Base-by-base conservation (phyloP, 2,888 invertebrate genomes). In the Tipula lateralis region DNA sequence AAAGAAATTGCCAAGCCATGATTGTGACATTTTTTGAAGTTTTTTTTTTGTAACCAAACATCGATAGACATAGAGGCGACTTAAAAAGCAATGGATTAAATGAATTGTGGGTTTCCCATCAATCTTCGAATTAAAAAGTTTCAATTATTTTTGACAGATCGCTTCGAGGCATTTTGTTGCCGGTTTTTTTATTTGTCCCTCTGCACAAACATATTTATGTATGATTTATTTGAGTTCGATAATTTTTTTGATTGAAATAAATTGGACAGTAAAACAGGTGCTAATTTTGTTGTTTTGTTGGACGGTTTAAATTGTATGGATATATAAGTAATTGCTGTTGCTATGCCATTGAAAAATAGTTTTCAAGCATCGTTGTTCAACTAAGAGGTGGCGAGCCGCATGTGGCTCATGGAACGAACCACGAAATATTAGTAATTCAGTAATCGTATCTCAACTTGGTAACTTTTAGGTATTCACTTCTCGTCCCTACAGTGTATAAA, bases 1-100 rank as follows among this genome's bases (percentile, higher is more conserved):
- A 66, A 66, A 66, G 66, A 66, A 66, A 24, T 66, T 24, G 66
- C 66, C 66, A 66, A 66, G 66, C 24, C 66, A 66, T 66, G 66
- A 66, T 66, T 66, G 24, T 66, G 66, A 66, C 66, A 66, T 66
- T 66, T 66, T 24, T 2, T n/a, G 9, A 24, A 66, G 7, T n/a
- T n/a, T n/a, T 24, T 66, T 66, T 24, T 24, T 24, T 66, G 19
- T 0, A 66, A 24, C 66, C 66, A 0, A n/a, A 24, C 7, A 9
- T 66, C 66, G 66, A 66, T 66, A 66, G 66, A 66, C 66, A 66
- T 24, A 66, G 9, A 24, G 66, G 66, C 66, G 66, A 66, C 66
- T 66, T 66, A 66, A 66, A 66, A 66, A 9, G 24, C 24, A 24
- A 66, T 66, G 66, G 66, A 66, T 66, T 66, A 66, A 24, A 66